A percentile compares a stretch with the other conserved stretches of the same genome.
Conservation (phyloP, 2,888 invertebrate species). For the Geotrupes spiniger region DNA sequence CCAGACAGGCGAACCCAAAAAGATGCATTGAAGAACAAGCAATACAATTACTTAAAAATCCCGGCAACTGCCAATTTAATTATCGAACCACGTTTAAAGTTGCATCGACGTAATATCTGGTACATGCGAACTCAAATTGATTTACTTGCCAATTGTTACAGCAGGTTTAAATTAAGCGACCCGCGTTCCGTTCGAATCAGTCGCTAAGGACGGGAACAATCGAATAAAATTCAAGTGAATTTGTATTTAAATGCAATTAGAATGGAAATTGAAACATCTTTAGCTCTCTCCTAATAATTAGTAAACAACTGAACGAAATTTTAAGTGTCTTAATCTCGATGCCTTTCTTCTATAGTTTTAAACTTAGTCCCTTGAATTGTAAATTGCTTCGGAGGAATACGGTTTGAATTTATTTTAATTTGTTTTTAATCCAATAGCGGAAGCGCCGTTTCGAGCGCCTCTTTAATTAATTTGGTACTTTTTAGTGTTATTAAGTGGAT, state of each 20-base stretch:
- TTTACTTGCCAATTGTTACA: slow-evolving; percentile 23
- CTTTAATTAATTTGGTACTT: neutral
- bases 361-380: slow-evolving; percentile 13
- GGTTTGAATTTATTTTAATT: slow-evolving; percentile 16
- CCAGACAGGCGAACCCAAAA: too few species aligned
- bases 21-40: too few species aligned
- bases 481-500: too few species aligned
- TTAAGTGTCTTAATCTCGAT: slow-evolving; percentile 19
- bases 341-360: slow-evolving; percentile 1
- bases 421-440: slow-evolving; percentile 14
- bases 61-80: too few species aligned
- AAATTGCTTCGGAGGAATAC: slow-evolving; percentile 14
- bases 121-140: slow-evolving; percentile 25
- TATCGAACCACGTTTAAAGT: too few species aligned
- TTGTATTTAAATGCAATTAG: slow-evolving; percentile 35
- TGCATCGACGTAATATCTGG: too few species aligned
- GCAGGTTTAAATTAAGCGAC: slow-evolving; percentile 24
- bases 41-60: too few species aligned
- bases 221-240: slow-evolving; percentile 26
- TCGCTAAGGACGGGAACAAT: slow-evolving; percentile 16
- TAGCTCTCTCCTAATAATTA: slow-evolving; percentile 27
- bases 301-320: slow-evolving; percentile 27
- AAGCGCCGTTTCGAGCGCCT: neutral
- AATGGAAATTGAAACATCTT: slow-evolving; percentile 33
- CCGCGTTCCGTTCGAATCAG: neutral